phyloP scores from a whole-genome alignment of 2,113 vertebrate genomes.

The Ammodytes marinus region DNA sequence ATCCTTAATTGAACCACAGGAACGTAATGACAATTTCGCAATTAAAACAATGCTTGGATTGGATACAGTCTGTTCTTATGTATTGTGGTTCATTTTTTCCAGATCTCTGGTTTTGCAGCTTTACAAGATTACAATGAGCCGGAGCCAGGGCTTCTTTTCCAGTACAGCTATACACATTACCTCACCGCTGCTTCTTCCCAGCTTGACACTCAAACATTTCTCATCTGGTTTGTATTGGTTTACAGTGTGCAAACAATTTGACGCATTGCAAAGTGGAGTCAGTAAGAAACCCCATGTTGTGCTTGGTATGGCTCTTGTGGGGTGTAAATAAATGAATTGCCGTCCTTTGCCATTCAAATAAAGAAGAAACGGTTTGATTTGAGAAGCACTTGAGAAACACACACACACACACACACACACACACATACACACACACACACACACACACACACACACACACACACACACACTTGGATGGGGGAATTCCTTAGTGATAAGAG shows the following conservation, averaged over 20 bases:
- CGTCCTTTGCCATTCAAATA: neutral
- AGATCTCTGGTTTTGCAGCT: slow-evolving; percentile 18
- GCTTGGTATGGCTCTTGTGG: slow-evolving; percentile 12
- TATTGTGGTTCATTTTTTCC: slow-evolving; percentile 15
- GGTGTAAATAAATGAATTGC: slow-evolving; percentile 35
- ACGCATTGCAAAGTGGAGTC: neutral
- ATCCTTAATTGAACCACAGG: neutral
- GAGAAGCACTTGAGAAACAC: neutral
- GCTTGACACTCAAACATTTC: neutral
- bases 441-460: neutral
- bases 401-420: neutral
- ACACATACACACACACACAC: no score
- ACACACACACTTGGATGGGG: neutral
- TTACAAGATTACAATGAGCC: slow-evolving; percentile 2
- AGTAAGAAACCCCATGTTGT: neutral
- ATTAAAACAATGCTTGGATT: neutral
- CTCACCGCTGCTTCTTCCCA: neutral
- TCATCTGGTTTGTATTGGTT: slow-evolving; percentile 36
- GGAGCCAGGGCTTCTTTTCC: slow-evolving; percentile 24
- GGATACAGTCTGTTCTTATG: neutral
- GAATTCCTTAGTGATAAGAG: neutral
- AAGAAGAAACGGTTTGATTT: slow-evolving; percentile 23
- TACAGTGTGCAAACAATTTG: neutral
- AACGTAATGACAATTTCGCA: slow-evolving; percentile 16
- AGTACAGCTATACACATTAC: neutral